Evolutionary conservation across 2,113 vertebrate species (phyloP), one percentile per base, ranked within the genome.

Genomic region (Vulpes ferrilata): DNA sequence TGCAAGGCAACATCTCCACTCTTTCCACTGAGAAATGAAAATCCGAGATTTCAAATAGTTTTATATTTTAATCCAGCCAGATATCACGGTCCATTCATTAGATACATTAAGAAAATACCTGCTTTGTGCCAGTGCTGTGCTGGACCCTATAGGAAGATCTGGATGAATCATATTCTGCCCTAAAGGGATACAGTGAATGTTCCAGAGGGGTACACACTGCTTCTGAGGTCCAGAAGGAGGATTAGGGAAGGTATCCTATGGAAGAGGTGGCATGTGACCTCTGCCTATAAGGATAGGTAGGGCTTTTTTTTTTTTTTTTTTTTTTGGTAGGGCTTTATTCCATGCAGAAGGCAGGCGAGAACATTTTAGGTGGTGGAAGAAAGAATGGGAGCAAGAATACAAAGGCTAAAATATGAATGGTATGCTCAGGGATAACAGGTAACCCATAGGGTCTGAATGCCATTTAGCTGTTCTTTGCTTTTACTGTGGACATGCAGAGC

Each of bases 1-100:
- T 79, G 30, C 64, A 97, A 82, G 67, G 51, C 5, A 79, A 3
- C 19, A 25, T 55, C 60, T 92, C 55, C 9, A 79, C 16, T 83
- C 23, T 96, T 55, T 20, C 43, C 12, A 79, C 17, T 82, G 67
- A 78, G 74, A 78, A 51, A 51, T 78, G 43, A 78, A 78, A 51
- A 78, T 48, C 23, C 80, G 53, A 96, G 22, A 7, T 62, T 69
- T 13, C 27, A 91, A 67, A 53, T 23, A 79, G 20, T 82, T 12
- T 86, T 91, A 7, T 86, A 55, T 93, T 90, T 94, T 76, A 92
- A 65, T 93, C 19, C 71, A 88, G 17, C n/a, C 15, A 25, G 22
- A 64, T 92, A 60, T 76, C 74, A 88, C 76, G 25, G 38, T 83
- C 30, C 32, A 38, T 88, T 94, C 16, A 62, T 95, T 83, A 97